Percentiles rank a stretch among this genome's conserved stretches.
Evolutionary conservation across 1,140 invertebrate genomes (phyloP).

Genomic region (Drosophila littoralis): DNA sequence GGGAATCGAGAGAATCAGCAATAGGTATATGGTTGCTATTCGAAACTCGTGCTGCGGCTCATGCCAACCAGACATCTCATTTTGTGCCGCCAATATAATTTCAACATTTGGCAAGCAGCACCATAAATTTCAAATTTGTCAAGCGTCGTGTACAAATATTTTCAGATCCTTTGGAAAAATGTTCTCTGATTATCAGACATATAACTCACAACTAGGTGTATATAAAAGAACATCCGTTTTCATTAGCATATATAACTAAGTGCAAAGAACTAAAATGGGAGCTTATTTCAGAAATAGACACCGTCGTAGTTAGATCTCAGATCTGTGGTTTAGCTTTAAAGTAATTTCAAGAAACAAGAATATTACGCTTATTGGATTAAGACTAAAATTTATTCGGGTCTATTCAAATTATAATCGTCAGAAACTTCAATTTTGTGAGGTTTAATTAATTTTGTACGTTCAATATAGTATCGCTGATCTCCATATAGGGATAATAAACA

Average conservation of each 20-base stretch:
- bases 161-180: background rate
- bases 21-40: constrained; percentile 22
- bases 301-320: too few relatives aligned
- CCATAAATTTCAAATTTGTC: constrained; percentile 2
- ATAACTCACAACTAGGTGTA: constrained; percentile 3
- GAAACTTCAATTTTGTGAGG: background rate
- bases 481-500: constrained; percentile 97
- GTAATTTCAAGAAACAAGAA: too few relatives aligned
- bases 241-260: background rate
- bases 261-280: background rate
- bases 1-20: constrained; percentile 20
- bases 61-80: constrained; percentile 52
- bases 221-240: too few relatives aligned
- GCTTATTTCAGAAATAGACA: background rate
- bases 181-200: background rate
- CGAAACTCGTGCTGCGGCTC: constrained; percentile 5
- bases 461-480: constrained; percentile 7
- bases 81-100: constrained; percentile 33
- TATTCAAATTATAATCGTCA: background rate
- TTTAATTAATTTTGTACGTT: background rate
- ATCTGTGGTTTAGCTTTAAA: too few relatives aligned
- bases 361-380: background rate
- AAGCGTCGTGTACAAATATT: background rate
- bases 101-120: constrained; percentile 16
- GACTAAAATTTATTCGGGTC: background rate